Evolutionary conservation across 1,140 invertebrate species (phyloP).

Genomic region (Calephelis nemesis): DNA sequence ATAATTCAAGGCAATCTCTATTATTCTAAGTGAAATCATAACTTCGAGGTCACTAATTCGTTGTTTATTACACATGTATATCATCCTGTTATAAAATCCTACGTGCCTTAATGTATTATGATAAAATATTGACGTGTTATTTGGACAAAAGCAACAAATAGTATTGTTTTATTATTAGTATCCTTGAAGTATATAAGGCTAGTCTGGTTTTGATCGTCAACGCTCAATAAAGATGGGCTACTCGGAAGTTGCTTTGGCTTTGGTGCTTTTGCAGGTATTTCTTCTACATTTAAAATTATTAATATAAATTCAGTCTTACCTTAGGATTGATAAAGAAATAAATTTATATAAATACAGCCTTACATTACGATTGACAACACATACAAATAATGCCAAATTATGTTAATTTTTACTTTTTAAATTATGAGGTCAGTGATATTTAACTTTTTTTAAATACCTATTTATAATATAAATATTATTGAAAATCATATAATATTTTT

Average conservation of each 20-base stretch:
- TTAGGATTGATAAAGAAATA: no score
- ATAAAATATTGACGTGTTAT: slow-evolving; percentile 41
- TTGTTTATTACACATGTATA: slow-evolving; percentile 6
- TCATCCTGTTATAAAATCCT: slow-evolving; percentile 22
- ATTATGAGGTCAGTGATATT: no score
- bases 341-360: no score
- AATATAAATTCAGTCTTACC: no score
- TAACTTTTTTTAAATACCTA: no score
- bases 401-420: no score
- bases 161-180: slow-evolving; percentile 36
- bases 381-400: no score
- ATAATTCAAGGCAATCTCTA: slow-evolving; percentile 4
- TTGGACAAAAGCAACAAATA: slow-evolving; percentile 33
- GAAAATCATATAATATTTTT: no score
- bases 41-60: slow-evolving; percentile 4
- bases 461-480: no score
- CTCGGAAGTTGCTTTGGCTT: slow-evolving; percentile 30
- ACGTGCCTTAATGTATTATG: slow-evolving; percentile 48
- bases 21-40: slow-evolving; percentile 16
- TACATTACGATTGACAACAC: no score
- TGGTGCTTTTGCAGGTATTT: slow-evolving; percentile 47
- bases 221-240: slow-evolving; percentile 44
- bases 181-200: slow-evolving; percentile 46
- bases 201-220: slow-evolving; percentile 28
- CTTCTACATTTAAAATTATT: slow-evolving; percentile 5